phyloP scores from a whole-genome alignment of 2,888 invertebrate species.

The Deilephila elpenor region DNA sequence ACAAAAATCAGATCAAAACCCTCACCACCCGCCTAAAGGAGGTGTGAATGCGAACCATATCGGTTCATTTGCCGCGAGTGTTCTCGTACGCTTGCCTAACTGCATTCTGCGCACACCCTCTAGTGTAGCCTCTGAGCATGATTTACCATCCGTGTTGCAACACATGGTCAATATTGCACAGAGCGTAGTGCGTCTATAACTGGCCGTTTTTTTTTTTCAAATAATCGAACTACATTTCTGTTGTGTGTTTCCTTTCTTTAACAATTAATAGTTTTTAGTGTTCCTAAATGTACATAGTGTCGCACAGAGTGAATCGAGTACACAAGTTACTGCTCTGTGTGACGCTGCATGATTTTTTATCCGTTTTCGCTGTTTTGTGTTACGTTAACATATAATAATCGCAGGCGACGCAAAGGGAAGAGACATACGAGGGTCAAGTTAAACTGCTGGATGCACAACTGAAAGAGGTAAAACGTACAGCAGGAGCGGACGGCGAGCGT shows the following conservation, averaged over 20 bases:
- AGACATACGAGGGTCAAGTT: slow-evolving; percentile 95
- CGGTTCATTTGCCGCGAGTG: slow-evolving; percentile 67
- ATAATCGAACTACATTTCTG: slow-evolving; percentile 52
- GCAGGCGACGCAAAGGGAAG: slow-evolving; percentile 98
- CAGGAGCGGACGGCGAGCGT: slow-evolving; percentile 56
- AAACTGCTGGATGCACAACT: slow-evolving; percentile 95
- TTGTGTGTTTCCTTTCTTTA: slow-evolving; percentile 59
- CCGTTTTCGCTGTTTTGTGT: slow-evolving; percentile 74
- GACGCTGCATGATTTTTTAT: slow-evolving; percentile 66
- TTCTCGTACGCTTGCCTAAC: slow-evolving; percentile 77
- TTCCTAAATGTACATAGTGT: slow-evolving; percentile 51
- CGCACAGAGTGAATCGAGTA: slow-evolving; percentile 49
- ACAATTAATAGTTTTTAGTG: slow-evolving; percentile 55
- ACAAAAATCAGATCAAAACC: slow-evolving; percentile 99
- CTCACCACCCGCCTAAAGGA: slow-evolving; percentile 99
- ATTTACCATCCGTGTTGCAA: slow-evolving; percentile 50
- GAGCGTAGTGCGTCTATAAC: slow-evolving; percentile 62
- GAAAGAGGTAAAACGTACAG: slow-evolving; percentile 92
- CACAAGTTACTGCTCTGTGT: slow-evolving; percentile 46
- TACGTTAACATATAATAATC: slow-evolving; percentile 80
- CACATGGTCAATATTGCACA: slow-evolving; percentile 62
- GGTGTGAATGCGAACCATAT: slow-evolving; percentile 87
- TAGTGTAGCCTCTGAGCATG: slow-evolving; percentile 54
- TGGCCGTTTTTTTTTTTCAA: slow-evolving; percentile 55
- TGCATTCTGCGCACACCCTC: slow-evolving; percentile 69